Base-by-base conservation (phyloP, 2,797 vertebrate genomes). In the Anguilla marmorata region DNA sequence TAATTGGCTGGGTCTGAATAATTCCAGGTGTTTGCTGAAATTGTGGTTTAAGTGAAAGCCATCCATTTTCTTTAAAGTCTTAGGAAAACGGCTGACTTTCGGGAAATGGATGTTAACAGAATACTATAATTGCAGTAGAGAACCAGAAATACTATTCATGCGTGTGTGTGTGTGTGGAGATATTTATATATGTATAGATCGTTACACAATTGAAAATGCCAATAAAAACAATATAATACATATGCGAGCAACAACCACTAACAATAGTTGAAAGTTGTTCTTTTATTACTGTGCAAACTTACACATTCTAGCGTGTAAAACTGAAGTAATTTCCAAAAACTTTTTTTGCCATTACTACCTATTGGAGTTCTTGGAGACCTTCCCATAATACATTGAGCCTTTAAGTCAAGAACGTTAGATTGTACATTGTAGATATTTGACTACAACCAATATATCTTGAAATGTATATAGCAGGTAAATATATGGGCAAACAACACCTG, bases 11-110 rank as follows among this genome's bases (percentile, higher is more conserved):
- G 54, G 45, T 86, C 19, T 86, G 54, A 86, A 74, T 54, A 86
- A 86, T 86, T 84, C 85, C 79, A 84, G 60, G 60, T 86, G 72
- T 54, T 84, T 52, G 48, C 63, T 69, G 60, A 86, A 86, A 50
- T 48, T 86, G 33, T 86, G 63, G 63, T 86, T 85, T 86, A 86
- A 86, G 41, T 85, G 84, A 63, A 63, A 85, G 58, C 54, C 48
- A 85, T 56, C 50, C 56, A 33, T 85, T 85, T 58, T 85, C 52
- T 33, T 85, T 85, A 85, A 85, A 85, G 50, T 85, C n/a, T 19
- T 58, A 2, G n/a, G 84, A 85, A 85, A 82, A 50, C 79, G 24
- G 45, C 41, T 50, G 41, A 79, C 74, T 79, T 41, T 79, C n/a
- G 33, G 72, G 37, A 79, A 76, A 41, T 11, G 69, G 11, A 72